Evolutionary conservation across 2,888 invertebrate species (phyloP).

Genomic region (Parapristionchus giblindavisi): DNA sequence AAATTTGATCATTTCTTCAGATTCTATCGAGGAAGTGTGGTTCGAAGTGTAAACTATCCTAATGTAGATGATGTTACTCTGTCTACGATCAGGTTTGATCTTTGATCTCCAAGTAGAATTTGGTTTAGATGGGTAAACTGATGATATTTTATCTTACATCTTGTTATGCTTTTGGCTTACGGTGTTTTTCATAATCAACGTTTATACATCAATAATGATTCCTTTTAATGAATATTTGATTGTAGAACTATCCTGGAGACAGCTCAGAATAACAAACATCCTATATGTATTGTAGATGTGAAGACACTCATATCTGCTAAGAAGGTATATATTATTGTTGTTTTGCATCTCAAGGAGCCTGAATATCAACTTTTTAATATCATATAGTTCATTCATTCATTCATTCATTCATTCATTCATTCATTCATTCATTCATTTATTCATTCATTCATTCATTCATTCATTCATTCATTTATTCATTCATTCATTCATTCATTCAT

Average conservation of each 20-base stretch:
- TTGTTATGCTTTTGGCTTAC: no score
- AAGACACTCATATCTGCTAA: conserved; percentile 41
- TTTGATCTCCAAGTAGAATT: neutral
- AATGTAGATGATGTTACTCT: conserved; percentile 39
- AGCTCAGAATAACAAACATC: conserved; percentile 46
- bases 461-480: no score
- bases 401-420: no score
- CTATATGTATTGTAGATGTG: conserved; percentile 50
- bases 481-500: no score
- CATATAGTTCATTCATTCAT: no score
- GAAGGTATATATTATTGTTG: conserved; percentile 42
- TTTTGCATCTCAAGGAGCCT: no score
- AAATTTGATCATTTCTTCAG: conserved; percentile 41
- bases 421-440: no score
- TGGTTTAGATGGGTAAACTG: neutral
- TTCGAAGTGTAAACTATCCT: conserved; percentile 47
- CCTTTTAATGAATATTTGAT: no score
- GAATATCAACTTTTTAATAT: neutral
- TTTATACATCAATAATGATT: no score
- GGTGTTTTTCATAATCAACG: conserved; percentile 17
- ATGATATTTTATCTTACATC: conserved; percentile 9
- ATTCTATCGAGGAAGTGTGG: conserved; percentile 43
- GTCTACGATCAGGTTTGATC: conserved; percentile 18
- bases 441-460: no score
- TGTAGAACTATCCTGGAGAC: conserved; percentile 38